Evolutionary conservation across 2,888 invertebrate species (phyloP).

Genomic region (Auanema sp.): DNA sequence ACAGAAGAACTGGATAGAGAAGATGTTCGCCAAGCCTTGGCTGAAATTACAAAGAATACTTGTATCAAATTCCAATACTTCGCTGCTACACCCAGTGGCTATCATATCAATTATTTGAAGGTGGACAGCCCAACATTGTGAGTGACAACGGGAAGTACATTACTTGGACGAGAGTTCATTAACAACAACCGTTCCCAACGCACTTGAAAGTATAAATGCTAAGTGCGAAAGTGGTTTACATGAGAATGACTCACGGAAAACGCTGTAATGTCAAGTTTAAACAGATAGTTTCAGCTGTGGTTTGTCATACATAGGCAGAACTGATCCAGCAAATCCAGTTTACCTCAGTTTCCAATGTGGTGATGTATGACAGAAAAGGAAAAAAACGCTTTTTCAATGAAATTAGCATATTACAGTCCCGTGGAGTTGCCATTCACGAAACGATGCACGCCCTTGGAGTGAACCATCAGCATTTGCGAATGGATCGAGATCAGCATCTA

Average conservation of each 20-base stretch:
- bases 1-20: conserved; percentile 40
- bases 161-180: neutral
- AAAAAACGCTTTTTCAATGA: neutral
- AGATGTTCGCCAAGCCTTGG: conserved; percentile 49
- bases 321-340: conserved; percentile 56
- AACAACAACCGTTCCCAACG: neutral
- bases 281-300: conserved; percentile 51
- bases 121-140: conserved; percentile 50
- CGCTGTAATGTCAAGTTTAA: neutral
- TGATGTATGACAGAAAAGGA: conserved; percentile 36
- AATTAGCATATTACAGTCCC: neutral
- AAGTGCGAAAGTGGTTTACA: neutral
- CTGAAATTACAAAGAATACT: conserved; percentile 55
- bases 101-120: conserved; percentile 57
- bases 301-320: conserved; percentile 55
- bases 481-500: conserved; percentile 48
- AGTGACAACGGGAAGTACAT: conserved; percentile 6
- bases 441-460: conserved; percentile 61
- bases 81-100: conserved; percentile 17
- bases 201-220: neutral
- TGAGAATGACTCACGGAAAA: neutral
- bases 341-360: conserved; percentile 60
- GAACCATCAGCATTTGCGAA: conserved; percentile 58
- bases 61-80: conserved; percentile 37
- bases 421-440: conserved; percentile 19